phyloP scores from a whole-genome alignment of 2,113 vertebrate species.

The Thunnus maccoyii region DNA sequence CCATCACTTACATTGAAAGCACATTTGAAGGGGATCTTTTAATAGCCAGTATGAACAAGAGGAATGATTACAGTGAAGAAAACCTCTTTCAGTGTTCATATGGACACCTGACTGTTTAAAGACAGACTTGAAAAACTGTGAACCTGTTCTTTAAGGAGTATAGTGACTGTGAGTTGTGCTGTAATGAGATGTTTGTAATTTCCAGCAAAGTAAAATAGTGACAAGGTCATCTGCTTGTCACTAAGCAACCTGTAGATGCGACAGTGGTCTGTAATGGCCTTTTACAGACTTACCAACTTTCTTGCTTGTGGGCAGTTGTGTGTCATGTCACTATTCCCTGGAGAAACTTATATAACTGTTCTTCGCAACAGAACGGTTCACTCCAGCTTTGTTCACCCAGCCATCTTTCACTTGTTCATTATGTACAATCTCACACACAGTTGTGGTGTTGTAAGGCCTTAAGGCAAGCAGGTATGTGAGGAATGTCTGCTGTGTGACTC shows the following conservation, averaged over 20 bases:
- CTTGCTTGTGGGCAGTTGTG: neutral
- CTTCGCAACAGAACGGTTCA: neutral
- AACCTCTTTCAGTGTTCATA: too few relatives aligned
- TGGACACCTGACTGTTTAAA: too few relatives aligned
- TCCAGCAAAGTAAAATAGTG: too few relatives aligned
- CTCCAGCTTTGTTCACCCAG: conserved; percentile 10
- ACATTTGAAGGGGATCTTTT: too few relatives aligned
- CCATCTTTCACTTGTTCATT: neutral
- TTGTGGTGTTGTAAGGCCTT: neutral
- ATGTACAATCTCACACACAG: neutral
- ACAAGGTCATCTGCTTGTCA: neutral
- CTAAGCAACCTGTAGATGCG: conserved; percentile 14
- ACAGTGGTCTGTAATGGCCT: neutral
- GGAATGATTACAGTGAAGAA: too few relatives aligned
- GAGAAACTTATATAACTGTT: neutral
- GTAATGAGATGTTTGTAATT: too few relatives aligned
- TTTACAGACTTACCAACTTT: neutral
- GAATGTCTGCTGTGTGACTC: conserved; percentile 70
- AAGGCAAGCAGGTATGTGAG: conserved; percentile 50
- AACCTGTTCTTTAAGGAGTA: too few relatives aligned
- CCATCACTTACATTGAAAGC: too few relatives aligned
- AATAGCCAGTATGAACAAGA: too few relatives aligned
- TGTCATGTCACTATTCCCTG: neutral
- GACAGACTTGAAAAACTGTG: too few relatives aligned
- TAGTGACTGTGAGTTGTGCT: too few relatives aligned